phyloP scores from a whole-genome alignment of 2,888 invertebrate species.

The Stenodera caucasica region DNA sequence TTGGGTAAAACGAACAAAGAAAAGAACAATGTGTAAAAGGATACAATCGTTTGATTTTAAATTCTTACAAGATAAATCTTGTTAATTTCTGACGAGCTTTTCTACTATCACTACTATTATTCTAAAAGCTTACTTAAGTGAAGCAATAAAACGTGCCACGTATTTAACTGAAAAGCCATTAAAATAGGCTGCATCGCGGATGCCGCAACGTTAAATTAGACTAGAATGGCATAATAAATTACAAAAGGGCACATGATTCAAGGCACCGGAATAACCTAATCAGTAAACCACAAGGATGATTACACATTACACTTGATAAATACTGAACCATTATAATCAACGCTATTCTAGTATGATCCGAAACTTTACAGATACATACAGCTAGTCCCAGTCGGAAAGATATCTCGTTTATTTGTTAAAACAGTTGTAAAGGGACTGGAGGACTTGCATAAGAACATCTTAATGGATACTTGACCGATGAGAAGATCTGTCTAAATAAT shows the following conservation, averaged over 20 bases:
- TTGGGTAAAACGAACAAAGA: too few relatives aligned
- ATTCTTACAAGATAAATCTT: not conserved
- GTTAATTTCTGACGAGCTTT: not conserved
- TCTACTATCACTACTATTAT: not conserved
- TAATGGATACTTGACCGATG: too few relatives aligned
- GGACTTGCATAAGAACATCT: too few relatives aligned
- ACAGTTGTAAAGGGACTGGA: too few relatives aligned
- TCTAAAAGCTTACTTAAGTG: slow-evolving; percentile 28
- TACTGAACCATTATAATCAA: slow-evolving; percentile 45
- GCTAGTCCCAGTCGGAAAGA: too few relatives aligned
- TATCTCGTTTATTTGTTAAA: too few relatives aligned
- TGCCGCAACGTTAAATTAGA: slow-evolving; percentile 48
- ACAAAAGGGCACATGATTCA: slow-evolving; percentile 44
- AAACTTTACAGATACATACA: slow-evolving; percentile 8
- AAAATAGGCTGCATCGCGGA: slow-evolving; percentile 44
- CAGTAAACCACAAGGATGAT: slow-evolving; percentile 52
- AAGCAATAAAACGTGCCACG: slow-evolving; percentile 32
- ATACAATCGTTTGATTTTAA: not conserved
- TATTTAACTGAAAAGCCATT: slow-evolving; percentile 46
- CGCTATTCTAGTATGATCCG: slow-evolving; percentile 24
- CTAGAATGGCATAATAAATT: slow-evolving; percentile 49
- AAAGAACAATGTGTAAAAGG: too few relatives aligned
- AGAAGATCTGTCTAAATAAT: too few relatives aligned
- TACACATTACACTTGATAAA: slow-evolving; percentile 52
- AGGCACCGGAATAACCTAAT: slow-evolving; percentile 51